A percentile compares a stretch with the other conserved stretches of the same genome.
Conservation (phyloP, 2,888 invertebrate genomes). For the Tinea semifulvella region DNA sequence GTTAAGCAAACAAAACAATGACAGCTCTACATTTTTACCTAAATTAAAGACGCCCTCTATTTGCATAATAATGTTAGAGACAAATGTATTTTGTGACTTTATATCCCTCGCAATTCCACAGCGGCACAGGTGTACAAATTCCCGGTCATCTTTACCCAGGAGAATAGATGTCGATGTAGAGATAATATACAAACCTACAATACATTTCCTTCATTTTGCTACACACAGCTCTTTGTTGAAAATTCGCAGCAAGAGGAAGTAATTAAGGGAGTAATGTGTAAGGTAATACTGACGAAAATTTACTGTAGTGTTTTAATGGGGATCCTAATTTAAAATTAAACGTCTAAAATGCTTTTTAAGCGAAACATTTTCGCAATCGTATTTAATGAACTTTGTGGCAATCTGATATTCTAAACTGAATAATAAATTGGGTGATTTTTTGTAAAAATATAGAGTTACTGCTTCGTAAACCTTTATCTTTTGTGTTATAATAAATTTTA, state of each 20-base stretch:
- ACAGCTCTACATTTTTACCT: too few relatives aligned
- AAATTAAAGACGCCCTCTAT: too few relatives aligned
- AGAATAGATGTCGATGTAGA: constrained; percentile 54
- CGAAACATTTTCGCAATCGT: constrained; percentile 5
- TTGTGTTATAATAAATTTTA: background rate
- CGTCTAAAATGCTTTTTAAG: constrained; percentile 8
- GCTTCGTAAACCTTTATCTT: background rate
- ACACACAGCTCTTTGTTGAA: constrained; percentile 51
- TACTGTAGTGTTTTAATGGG: constrained; percentile 24
- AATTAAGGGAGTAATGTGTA: constrained; percentile 58
- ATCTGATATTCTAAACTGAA: constrained; percentile 7
- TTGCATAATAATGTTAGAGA: too few relatives aligned
- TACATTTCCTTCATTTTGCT: constrained; percentile 50
- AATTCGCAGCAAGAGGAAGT: constrained; percentile 58
- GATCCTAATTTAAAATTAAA: constrained; percentile 9
- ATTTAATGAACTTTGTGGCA: constrained; percentile 4
- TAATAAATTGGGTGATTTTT: background rate
- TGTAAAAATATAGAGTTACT: constrained; percentile 1
- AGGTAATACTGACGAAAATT: constrained; percentile 57
- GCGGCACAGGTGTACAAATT: constrained; percentile 39
- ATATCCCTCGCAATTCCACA: background rate
- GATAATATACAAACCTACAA: constrained; percentile 48
- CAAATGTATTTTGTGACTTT: background rate
- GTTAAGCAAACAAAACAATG: too few relatives aligned
- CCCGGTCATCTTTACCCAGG: constrained; percentile 42